These are phyloP conservation scores for Speoplatyrhinus poulsoni DNA, from an alignment of 2,113 vertebrate species.

Conservation along the genomic window DNA sequence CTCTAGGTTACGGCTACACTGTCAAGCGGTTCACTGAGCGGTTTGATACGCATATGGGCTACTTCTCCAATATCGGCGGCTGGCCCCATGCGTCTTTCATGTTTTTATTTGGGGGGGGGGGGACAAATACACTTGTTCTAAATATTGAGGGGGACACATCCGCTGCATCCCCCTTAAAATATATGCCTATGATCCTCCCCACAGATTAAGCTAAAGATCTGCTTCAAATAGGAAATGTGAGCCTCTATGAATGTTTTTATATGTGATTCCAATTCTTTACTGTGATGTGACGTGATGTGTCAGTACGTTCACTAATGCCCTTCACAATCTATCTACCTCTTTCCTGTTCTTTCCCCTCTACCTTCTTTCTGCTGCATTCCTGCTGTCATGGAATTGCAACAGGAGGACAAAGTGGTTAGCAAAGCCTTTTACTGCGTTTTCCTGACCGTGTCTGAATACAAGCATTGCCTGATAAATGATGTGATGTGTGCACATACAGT, in stretches of 20 bases:
- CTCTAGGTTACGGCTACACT: too few relatives aligned
- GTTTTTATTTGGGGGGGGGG: too few relatives aligned
- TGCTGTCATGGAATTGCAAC: slow-evolving; percentile 77
- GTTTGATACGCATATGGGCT: too few relatives aligned
- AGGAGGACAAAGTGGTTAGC: slow-evolving; percentile 87
- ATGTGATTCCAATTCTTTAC: slow-evolving; percentile 43
- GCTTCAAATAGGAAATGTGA: slow-evolving; percentile 21
- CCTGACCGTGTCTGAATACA: slow-evolving; percentile 40
- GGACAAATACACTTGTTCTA: too few relatives aligned
- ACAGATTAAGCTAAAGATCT: too few relatives aligned
- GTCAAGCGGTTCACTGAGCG: too few relatives aligned
- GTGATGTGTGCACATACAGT: slow-evolving; percentile 63
- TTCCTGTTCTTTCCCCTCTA: slow-evolving; percentile 27
- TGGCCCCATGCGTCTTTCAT: too few relatives aligned
- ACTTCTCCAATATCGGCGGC: too few relatives aligned
- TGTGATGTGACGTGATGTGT: slow-evolving; percentile 34
- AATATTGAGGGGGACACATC: too few relatives aligned
- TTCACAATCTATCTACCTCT: slow-evolving; percentile 50
- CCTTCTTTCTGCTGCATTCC: slow-evolving; percentile 69
- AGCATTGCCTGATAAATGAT: slow-evolving; percentile 50
- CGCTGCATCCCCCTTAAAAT: slow-evolving; percentile 22
- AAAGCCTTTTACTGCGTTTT: slow-evolving; percentile 64
- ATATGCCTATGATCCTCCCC: slow-evolving; percentile 30
- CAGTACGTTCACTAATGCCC: slow-evolving; percentile 53
- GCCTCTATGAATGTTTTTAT: slow-evolving; percentile 22